These are phyloP conservation scores for Scophthalmus maximus DNA, from an alignment of 2,113 vertebrate species.

Conservation along the genomic window DNA sequence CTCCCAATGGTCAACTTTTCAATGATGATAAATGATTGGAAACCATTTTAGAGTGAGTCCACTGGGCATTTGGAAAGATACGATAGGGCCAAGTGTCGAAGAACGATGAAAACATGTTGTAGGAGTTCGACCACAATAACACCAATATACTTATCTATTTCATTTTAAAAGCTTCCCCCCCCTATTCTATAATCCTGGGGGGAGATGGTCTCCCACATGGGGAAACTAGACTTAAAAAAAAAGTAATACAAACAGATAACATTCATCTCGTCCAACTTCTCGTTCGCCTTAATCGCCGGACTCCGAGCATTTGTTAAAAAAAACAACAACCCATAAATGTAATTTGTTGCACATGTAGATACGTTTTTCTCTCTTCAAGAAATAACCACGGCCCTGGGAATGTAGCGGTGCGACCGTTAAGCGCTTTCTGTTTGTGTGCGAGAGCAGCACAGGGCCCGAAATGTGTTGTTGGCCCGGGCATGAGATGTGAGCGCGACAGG, in stretches of 20 bases:
- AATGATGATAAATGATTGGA: background rate
- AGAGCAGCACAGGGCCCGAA: slow-evolving; percentile 1
- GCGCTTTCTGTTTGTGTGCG: slow-evolving; percentile 19
- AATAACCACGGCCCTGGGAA: slow-evolving; percentile 12
- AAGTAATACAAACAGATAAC: slow-evolving; percentile 2
- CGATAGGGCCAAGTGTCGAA: background rate
- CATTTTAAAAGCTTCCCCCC: background rate
- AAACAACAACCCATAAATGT: slow-evolving; percentile 21
- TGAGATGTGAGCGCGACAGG: slow-evolving; percentile 45
- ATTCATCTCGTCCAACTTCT: slow-evolving; percentile 20
- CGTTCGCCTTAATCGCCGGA: slow-evolving; percentile 9
- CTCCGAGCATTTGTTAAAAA: background rate
- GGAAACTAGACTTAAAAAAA: background rate
- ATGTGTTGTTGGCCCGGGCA: slow-evolving; percentile 3
- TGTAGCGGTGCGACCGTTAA: background rate
- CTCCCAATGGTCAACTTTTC: slow-evolving; percentile 2
- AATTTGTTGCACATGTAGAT: slow-evolving; percentile 8
- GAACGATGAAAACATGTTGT: background rate
- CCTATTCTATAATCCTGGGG: background rate
- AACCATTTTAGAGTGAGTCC: slow-evolving; percentile 8
- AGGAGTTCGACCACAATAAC: background rate
- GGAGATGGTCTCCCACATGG: background rate
- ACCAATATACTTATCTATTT: slow-evolving; percentile 8
- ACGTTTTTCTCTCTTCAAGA: background rate
- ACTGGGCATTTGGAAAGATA: background rate